phyloP scores from a whole-genome alignment of 1,140 invertebrate genomes.

The Riptortus pedestris region DNA sequence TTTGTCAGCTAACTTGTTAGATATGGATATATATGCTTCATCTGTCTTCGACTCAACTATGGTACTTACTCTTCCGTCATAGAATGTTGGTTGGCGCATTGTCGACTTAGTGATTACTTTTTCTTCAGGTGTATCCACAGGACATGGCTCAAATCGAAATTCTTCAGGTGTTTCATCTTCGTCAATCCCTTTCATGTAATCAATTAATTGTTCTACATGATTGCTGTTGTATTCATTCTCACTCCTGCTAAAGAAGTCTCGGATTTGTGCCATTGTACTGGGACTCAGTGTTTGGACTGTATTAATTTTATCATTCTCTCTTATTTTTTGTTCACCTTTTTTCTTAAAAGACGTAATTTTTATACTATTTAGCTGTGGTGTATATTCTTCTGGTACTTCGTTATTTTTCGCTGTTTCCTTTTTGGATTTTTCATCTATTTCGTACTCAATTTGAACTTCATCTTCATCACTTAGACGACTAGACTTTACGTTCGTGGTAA shows the following conservation, averaged over 20 bases:
- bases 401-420: neutral
- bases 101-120: no score
- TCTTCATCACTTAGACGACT: no score
- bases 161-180: neutral
- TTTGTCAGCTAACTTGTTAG: no score
- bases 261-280: neutral
- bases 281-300: no score
- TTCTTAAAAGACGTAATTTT: neutral
- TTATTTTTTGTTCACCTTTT: neutral
- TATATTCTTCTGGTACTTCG: neutral
- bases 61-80: no score
- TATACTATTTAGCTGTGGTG: neutral
- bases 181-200: neutral
- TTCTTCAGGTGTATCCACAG: no score
- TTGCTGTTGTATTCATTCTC: neutral
- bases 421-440: neutral
- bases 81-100: no score
- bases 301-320: neutral
- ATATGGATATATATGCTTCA: no score
- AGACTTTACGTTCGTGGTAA: no score
- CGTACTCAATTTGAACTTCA: no score
- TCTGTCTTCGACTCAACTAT: no score
- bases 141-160: no score
- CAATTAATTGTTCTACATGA: neutral
- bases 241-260: neutral